Base-by-base conservation (phyloP, 2,888 invertebrate genomes). In the Cerceris ruficornis region DNA sequence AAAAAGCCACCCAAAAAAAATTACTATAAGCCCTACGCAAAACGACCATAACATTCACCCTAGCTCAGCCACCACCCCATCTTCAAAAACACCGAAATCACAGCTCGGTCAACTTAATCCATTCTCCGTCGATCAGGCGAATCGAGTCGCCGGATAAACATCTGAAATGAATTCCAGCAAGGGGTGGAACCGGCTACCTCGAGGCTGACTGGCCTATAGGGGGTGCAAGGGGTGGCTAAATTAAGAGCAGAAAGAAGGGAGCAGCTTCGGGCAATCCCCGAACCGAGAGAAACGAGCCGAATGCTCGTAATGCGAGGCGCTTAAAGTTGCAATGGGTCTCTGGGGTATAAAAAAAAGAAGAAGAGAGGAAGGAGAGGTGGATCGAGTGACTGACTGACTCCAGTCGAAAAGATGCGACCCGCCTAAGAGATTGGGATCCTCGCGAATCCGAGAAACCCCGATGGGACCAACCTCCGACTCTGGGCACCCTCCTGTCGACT, bases 251-350 rank as follows among this genome's bases (percentile, higher is more conserved):
- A 71, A 81, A 83, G 84, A 80, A 85, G 84, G 80, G 81, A 78
- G 58, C 71, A 74, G 81, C 71, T 81, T 81, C 75, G 75, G 69
- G 75, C 77, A 57, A 77, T 86, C 73, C 73, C 71, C 74, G 72
- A 85, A 85, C 71, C 77, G 82, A 83, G 85, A 87, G 88, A 84
- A 85, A 88, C 83, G 84, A 85, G 83, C 81, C 81, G 88, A 84
- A 90, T 82, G 85, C 83, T 83, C 88, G 86, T 88, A 89, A 89
- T 89, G 87, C 85, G 88, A 88, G 86, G 84, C 87, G 88, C 84
- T 89, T 89, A 89, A 89, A 89, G 87, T 89, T 88, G 88, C 89
- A 83, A 89, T 89, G 88, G 86, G 86, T 88, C 89, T 85, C 89
- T 58, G 52, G 89, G 85, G 89, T 83, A 85, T 86, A 80, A 68